phyloP scores from a whole-genome alignment of 1,140 invertebrate species.

The Aphaenogaster floridana region DNA sequence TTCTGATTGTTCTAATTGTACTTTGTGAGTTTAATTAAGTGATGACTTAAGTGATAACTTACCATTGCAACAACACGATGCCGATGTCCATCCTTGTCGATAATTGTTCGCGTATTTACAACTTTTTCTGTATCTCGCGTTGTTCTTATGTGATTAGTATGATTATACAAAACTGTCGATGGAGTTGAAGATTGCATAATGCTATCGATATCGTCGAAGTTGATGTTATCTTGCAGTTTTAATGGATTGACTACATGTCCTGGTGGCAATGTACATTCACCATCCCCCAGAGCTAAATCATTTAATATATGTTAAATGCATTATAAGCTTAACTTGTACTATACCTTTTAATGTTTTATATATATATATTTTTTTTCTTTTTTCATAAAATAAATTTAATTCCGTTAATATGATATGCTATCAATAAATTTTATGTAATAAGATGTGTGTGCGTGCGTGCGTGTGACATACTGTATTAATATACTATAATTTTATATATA shows the following conservation, averaged over 20 bases:
- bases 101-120: constrained; percentile 90
- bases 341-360: background rate
- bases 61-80: constrained; percentile 93
- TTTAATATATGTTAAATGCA: constrained; percentile 17
- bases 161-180: constrained; percentile 72
- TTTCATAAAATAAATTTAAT: constrained; percentile 12
- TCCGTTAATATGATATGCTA: constrained; percentile 20
- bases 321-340: constrained; percentile 70
- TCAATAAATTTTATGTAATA: background rate
- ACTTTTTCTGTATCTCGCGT: constrained; percentile 92
- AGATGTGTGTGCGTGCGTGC: background rate
- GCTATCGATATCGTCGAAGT: constrained; percentile 85
- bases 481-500: background rate
- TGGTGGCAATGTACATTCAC: constrained; percentile 89
- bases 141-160: constrained; percentile 84
- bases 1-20: background rate
- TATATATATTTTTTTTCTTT: background rate
- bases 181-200: constrained; percentile 74
- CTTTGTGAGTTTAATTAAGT: background rate
- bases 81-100: constrained; percentile 90
- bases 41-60: constrained; percentile 69
- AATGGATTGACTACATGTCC: constrained; percentile 91
- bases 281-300: constrained; percentile 83
- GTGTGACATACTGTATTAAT: background rate
- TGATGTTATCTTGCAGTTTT: constrained; percentile 88